These are phyloP conservation scores for Luffia ferchaultella DNA, from an alignment of 2,888 invertebrate species.

Conservation along the genomic window DNA sequence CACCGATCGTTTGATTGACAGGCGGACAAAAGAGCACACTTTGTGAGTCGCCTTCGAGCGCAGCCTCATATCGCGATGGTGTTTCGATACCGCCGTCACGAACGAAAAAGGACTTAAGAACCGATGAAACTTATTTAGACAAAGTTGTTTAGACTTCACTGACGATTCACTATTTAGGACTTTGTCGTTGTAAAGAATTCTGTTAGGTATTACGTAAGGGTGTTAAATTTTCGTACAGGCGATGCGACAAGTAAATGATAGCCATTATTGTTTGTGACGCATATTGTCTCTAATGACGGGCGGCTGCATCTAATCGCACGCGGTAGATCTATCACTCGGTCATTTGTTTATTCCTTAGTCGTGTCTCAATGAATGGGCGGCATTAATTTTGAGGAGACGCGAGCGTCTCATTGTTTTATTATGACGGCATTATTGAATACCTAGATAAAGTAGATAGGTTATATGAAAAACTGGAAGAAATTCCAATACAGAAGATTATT, in stretches of 20 bases:
- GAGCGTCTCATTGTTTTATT: too few species aligned
- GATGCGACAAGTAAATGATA: constrained; percentile 36
- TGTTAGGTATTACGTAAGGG: constrained; percentile 19
- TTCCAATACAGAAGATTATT: too few species aligned
- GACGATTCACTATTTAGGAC: constrained; percentile 5
- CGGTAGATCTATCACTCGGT: constrained; percentile 2
- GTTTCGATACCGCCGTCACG: constrained; percentile 4
- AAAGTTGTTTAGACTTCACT: not conserved
- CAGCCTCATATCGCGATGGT: constrained; percentile 6
- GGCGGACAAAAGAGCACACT: constrained; percentile 14
- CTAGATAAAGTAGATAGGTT: too few species aligned
- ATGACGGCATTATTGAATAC: too few species aligned
- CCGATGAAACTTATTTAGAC: not conserved
- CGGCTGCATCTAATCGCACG: constrained; percentile 28
- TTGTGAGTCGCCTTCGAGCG: constrained; percentile 7
- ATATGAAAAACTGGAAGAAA: too few species aligned
- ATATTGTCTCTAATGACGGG: constrained; percentile 32
- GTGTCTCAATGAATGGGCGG: not conserved
- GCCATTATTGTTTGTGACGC: constrained; percentile 27
- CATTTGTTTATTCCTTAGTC: not conserved
- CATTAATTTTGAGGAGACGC: not conserved
- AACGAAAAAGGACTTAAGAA: constrained; percentile 2
- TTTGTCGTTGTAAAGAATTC: constrained; percentile 17
- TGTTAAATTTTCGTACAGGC: constrained; percentile 11
- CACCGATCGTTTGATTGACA: constrained; percentile 11